Base-by-base conservation (phyloP, 2,113 vertebrate species). In the Copsychus sechellarum region DNA sequence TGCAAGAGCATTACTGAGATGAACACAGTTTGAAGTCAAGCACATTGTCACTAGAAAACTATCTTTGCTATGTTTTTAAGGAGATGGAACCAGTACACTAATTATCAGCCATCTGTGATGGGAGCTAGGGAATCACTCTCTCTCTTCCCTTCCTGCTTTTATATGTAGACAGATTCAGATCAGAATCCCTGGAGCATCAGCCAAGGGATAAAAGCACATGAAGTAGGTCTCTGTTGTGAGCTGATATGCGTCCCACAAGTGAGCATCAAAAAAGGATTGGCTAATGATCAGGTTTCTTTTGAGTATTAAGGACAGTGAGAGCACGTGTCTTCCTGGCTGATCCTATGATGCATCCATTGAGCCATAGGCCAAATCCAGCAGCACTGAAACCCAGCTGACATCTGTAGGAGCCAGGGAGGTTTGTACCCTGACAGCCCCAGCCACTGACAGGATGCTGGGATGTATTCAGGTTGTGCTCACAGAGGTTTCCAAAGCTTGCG, bases 61-160 rank as follows among this genome's bases (percentile, higher is more conserved):
- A 20, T 67, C 53, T 64, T 84, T 84, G 40, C 36, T 84, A 58
- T 61, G 25, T 48, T 93, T 65, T 84, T 83, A 91, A 81, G 86
- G 66, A 87, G 73, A 76, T 71, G 31, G 81, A 92, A 81, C 36
- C 6, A 5, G 45, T 79, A 71, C n/a, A 50, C 40, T 93, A 95
- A 95, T 95, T 95, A 95, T 69, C 81, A 92, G 61, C 91, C 86
- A 90, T 93, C 91, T 96, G 91, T 82, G 91, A 45, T 87, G 83
- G 89, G 89, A 95, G 34, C n/a, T 42, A 65, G 89, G 58, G 86
- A 91, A 21, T 77, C 33, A 2, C 8, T 74, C 28, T 57, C 47
- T 88, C 62, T 89, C 56, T 92, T 91, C 22, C 36, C 23, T 88
- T 94, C 33, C 66, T 80, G 42, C 31, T 79, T 85, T 93, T 88